Evolutionary conservation across 1,140 invertebrate genomes (phyloP), one percentile per base, ranked within the genome.

Genomic region (Pogonus chalceus): DNA sequence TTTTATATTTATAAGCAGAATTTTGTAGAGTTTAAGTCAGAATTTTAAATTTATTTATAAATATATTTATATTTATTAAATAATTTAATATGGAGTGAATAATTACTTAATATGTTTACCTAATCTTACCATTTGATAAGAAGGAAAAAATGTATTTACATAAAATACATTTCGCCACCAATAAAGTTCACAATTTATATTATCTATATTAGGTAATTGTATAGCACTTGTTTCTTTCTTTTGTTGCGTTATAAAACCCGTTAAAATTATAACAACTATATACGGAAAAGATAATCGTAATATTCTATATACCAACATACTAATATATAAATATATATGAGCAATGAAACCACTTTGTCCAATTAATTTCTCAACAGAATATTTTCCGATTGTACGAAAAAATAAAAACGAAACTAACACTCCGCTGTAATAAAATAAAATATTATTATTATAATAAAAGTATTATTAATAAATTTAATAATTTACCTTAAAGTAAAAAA

Each of bases 401-500:
- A 69, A 72, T 0, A 72, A 60, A 58, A 69, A 72, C n/a, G 71
- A 63, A 2, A 72, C 67, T 21, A 72, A 55, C 55, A 67, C 65
- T n/a, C 71, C 71, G 49, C 69, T 71, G 56, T 52, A 62, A 63
- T 54, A 54, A 57, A 54, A 55, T 49, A 54, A 16, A 53, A 37
- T 56, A 16, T 48, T 51, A 54, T 18, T 20, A 51, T 37, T 51
- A 22, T 35, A 50, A 7, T 43, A 18, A 20, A 14, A 20, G 1
- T 20, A 49, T 23, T 20, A 20, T 20, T 20, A 16, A n/a, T 16
- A n/a, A 51, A 35, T 22, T 22, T 10, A 35, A 23, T 21, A 54
- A 43, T 9, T 51, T 59, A 72, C 71, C 70, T 76, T 23, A 77
- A 70, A 21, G 78, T 69, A 56, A 73, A 73, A 58, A 73, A 73